Evolutionary conservation across 2,113 vertebrate species (phyloP).

Genomic region (Rhodinocichla rosea): DNA sequence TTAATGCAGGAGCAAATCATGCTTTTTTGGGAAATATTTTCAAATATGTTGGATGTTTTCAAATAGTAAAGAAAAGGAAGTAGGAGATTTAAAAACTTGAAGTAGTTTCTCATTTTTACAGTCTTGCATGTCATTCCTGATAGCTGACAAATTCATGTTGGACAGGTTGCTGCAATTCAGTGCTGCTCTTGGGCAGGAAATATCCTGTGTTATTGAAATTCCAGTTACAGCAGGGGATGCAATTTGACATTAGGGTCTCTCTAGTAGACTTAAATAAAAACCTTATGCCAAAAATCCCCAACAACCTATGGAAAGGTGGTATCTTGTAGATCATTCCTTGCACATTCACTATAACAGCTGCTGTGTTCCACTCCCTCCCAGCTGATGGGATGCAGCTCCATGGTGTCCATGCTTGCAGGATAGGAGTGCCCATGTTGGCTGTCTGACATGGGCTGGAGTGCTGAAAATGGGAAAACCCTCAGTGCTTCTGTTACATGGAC

Average conservation of each 20-base stretch:
- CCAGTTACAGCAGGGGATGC: background rate
- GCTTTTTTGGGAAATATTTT: background rate
- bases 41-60: background rate
- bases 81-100: background rate
- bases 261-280: background rate
- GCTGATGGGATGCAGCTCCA: background rate
- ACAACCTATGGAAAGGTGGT: background rate
- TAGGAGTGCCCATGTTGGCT: rapidly evolving
- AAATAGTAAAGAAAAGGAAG: background rate
- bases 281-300: background rate
- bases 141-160: background rate
- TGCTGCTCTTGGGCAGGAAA: background rate
- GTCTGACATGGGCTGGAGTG: background rate
- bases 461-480: background rate
- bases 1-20: background rate
- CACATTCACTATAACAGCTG: background rate
- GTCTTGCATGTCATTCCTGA: background rate
- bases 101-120: background rate
- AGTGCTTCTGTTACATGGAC: background rate
- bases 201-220: background rate
- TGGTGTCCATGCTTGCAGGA: background rate
- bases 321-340: background rate
- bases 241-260: background rate
- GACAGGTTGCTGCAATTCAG: background rate
- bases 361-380: background rate